Percentiles rank a stretch among this genome's conserved stretches.
Evolutionary conservation across 2,113 vertebrate species (phyloP).

Genomic region (Tichodroma muraria): DNA sequence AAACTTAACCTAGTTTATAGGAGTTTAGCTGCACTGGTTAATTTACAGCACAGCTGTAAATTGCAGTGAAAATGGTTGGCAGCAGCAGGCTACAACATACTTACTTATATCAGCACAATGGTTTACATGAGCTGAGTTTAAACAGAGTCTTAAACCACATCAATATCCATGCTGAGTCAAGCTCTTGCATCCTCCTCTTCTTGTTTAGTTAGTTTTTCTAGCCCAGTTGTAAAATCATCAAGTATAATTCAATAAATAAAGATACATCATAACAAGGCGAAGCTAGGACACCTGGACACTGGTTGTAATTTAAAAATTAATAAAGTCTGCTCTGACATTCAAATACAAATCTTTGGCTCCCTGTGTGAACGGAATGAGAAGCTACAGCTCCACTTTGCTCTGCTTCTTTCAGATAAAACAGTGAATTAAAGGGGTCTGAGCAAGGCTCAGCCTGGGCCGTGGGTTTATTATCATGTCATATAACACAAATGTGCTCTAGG

Average conservation of each 20-base stretch:
- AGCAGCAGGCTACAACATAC: not conserved
- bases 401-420: not conserved
- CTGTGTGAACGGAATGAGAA: not conserved
- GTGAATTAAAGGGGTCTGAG: not conserved
- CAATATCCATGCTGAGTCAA: conserved; percentile 16
- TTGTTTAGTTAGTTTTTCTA: not conserved
- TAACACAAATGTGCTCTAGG: rapidly evolving
- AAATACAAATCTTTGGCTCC: not conserved
- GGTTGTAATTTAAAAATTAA: not conserved
- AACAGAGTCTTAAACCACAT: conserved; percentile 46
- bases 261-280: not conserved
- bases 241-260: not conserved
- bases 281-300: not conserved
- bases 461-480: not conserved
- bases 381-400: not conserved
- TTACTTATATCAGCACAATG: conserved; percentile 45
- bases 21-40: conserved; percentile 39
- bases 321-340: not conserved
- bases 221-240: not conserved
- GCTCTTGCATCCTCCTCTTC: not conserved
- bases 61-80: conserved; percentile 25
- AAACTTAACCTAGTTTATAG: conserved; percentile 43
- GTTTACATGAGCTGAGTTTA: conserved; percentile 29
- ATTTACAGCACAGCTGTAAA: conserved; percentile 51
- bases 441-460: rapidly evolving